Evolutionary conservation across 1,140 invertebrate genomes (phyloP).

Genomic region (Pantala flavescens): DNA sequence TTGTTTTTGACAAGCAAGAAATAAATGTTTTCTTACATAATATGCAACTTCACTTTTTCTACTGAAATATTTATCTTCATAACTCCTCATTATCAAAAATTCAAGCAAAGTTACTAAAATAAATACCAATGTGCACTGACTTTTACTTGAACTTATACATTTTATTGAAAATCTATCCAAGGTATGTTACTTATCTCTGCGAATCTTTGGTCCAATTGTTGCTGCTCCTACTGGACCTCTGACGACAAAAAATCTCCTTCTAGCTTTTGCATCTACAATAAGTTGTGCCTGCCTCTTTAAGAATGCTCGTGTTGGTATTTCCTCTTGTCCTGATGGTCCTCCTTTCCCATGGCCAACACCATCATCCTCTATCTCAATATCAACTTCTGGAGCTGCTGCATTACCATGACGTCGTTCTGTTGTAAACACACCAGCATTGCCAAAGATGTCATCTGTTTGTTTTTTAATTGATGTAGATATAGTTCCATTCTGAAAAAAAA

Average conservation of each 20-base stretch:
- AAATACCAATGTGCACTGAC: too few relatives aligned
- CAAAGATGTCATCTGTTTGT: not conserved
- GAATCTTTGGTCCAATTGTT: not conserved
- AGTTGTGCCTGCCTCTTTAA: slow-evolving; percentile 73
- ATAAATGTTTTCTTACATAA: too few relatives aligned
- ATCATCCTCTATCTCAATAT: not conserved
- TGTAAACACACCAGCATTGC: not conserved
- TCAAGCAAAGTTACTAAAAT: too few relatives aligned
- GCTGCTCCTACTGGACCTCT: not conserved
- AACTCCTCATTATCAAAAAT: too few relatives aligned
- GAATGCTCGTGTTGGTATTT: slow-evolving; percentile 63
- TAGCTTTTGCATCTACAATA: slow-evolving; percentile 69
- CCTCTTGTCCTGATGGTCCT: slow-evolving; percentile 53
- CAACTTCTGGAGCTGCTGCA: not conserved
- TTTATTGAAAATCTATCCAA: not conserved
- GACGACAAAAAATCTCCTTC: slow-evolving; percentile 38
- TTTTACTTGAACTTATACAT: too few relatives aligned
- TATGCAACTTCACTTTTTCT: too few relatives aligned
- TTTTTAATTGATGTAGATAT: not conserved
- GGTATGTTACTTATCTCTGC: not conserved
- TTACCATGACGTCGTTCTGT: not conserved
- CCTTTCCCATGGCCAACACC: not conserved
- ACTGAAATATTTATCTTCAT: too few relatives aligned
- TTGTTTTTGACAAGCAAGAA: too few relatives aligned
- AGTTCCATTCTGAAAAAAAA: not conserved